A percentile compares a stretch with the other conserved stretches of the same genome.
Conservation (phyloP, 2,888 invertebrate species). For the Coenonympha arcania region DNA sequence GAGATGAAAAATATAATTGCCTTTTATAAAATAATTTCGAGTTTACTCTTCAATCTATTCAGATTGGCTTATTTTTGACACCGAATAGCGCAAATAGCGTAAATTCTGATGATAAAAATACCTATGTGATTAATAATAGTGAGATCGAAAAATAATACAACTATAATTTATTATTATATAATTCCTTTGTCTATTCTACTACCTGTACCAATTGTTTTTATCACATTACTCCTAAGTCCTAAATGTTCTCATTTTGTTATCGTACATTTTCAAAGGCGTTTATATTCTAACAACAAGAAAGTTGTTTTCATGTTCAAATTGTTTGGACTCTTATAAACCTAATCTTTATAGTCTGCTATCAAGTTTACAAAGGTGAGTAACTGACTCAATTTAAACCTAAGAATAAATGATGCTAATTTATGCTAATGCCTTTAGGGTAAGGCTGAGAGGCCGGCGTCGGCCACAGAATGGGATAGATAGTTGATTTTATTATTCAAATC, state of each 20-base stretch:
- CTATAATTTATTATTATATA: no score
- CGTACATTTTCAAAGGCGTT: no score
- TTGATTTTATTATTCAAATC: conserved; percentile 24
- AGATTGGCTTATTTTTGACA: background rate
- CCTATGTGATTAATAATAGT: no score
- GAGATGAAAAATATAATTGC: no score
- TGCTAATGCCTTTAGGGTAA: conserved; percentile 30
- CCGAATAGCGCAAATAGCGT: no score
- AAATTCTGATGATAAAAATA: no score
- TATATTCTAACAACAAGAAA: no score
- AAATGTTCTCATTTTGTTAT: no score
- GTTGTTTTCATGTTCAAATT: background rate
- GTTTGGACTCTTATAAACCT: background rate
- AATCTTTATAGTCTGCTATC: conserved; percentile 6
- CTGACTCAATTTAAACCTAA: conserved; percentile 58
- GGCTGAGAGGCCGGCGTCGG: background rate
- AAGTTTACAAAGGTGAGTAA: conserved; percentile 27
- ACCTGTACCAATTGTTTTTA: no score
- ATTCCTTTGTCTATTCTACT: no score
- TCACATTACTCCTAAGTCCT: no score
- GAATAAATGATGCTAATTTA: conserved; percentile 64
- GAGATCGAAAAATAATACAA: no score
- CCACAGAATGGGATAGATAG: conserved; percentile 16
- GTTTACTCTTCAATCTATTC: background rate
- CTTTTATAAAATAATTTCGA: background rate